phyloP scores from a whole-genome alignment of 2,888 invertebrate species.

The Polylopha cassiicola region DNA sequence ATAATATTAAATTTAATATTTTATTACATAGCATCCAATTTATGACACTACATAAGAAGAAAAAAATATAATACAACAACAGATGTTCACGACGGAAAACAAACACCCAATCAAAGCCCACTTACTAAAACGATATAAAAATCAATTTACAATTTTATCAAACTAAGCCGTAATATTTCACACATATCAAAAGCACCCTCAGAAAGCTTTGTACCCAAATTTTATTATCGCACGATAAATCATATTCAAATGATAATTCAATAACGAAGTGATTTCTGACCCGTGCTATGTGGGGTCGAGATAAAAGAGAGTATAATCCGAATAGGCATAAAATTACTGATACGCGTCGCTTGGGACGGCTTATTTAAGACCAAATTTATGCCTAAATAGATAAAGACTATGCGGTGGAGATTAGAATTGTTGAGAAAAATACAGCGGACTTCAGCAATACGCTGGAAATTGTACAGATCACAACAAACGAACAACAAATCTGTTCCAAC shows the following conservation, averaged over 20 bases:
- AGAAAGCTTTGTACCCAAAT: constrained; percentile 59
- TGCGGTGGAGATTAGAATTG: constrained; percentile 17
- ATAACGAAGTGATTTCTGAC: constrained; percentile 66
- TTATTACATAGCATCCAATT: too few relatives aligned
- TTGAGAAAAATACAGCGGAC: constrained; percentile 16
- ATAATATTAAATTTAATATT: too few relatives aligned
- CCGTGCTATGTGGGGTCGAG: constrained; percentile 46
- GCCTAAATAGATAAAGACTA: constrained; percentile 48
- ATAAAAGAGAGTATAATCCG: constrained; percentile 63
- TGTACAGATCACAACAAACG: too few relatives aligned
- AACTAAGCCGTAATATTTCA: constrained; percentile 20
- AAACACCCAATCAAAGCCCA: constrained; percentile 2
- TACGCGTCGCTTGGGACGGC: constrained; percentile 50
- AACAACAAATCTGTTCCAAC: too few relatives aligned
- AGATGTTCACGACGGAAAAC: too few relatives aligned
- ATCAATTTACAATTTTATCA: constrained; percentile 11
- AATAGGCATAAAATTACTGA: constrained; percentile 64
- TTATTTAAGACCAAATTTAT: constrained; percentile 61
- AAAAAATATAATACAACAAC: too few relatives aligned
- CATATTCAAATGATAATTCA: constrained; percentile 75
- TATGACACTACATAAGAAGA: too few relatives aligned
- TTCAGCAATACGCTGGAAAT: too few relatives aligned
- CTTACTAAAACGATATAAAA: constrained; percentile 8
- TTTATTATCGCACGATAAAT: constrained; percentile 59
- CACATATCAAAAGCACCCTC: constrained; percentile 51